Percentiles rank a stretch among this genome's conserved stretches.
Conservation (phyloP, 2,113 vertebrate genomes). For the Cyprinodon brontotheroides region DNA sequence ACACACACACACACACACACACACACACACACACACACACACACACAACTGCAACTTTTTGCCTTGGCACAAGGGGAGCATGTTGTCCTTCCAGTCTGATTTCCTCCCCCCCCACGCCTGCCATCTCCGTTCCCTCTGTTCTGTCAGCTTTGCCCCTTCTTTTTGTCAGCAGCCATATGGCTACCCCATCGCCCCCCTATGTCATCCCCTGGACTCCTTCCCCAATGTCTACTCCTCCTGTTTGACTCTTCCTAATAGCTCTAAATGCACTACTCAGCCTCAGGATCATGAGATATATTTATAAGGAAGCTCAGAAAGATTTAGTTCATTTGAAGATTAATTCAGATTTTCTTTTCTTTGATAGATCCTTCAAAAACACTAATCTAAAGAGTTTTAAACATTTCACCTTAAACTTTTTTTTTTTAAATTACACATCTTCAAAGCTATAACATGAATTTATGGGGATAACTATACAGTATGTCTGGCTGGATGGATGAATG, state of each 20-base stretch:
- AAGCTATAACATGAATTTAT: not conserved
- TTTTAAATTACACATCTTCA: not conserved
- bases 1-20: too few relatives aligned
- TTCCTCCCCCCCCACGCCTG: slow-evolving; percentile 83
- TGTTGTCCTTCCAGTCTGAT: slow-evolving; percentile 89
- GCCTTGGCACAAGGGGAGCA: slow-evolving; percentile 82
- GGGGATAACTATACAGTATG: not conserved
- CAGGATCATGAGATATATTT: slow-evolving; percentile 24
- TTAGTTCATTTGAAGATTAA: not conserved
- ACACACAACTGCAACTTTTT: slow-evolving; percentile 81
- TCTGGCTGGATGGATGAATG: too few relatives aligned
- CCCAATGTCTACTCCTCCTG: slow-evolving; percentile 69
- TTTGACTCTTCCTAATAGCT: slow-evolving; percentile 74
- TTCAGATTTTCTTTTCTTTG: too few relatives aligned
- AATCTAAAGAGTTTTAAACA: not conserved
- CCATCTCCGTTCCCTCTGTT: slow-evolving; percentile 81
- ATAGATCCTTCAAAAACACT: too few relatives aligned
- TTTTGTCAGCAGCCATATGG: slow-evolving; percentile 93
- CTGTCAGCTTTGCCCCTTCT: slow-evolving; percentile 86
- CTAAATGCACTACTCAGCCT: slow-evolving; percentile 56
- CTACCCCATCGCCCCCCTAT: slow-evolving; percentile 71
- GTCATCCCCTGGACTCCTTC: slow-evolving; percentile 77
- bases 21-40: slow-evolving; percentile 55
- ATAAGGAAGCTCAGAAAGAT: not conserved
- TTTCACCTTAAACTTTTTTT: not conserved